Evolutionary conservation across 2,797 vertebrate species (phyloP).

Genomic region (Sebastes ruberrimus): DNA sequence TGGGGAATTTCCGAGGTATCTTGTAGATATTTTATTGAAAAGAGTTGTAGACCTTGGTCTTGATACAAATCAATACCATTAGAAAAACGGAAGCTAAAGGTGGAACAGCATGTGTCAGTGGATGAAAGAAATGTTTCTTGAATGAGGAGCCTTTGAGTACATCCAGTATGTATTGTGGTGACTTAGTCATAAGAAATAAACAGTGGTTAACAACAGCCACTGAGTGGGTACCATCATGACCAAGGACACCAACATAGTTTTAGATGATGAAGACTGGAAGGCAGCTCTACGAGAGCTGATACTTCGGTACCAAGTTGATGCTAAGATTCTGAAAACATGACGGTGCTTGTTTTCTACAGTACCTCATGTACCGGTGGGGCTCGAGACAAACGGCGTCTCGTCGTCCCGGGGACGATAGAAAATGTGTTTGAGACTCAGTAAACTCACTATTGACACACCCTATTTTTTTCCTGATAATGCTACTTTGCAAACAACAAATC

Average conservation of each 20-base stretch:
- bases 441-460: too few relatives aligned
- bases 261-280: not conserved
- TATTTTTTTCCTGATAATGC: too few relatives aligned
- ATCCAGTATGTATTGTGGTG: too few relatives aligned
- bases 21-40: not conserved
- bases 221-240: not conserved
- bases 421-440: too few relatives aligned
- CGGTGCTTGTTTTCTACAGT: too few relatives aligned
- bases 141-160: not conserved
- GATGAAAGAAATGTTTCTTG: not conserved
- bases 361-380: too few relatives aligned
- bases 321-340: too few relatives aligned
- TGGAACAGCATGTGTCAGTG: not conserved
- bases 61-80: not conserved
- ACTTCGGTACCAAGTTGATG: too few relatives aligned
- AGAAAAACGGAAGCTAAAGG: not conserved
- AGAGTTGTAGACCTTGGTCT: not conserved
- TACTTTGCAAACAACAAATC: too few relatives aligned
- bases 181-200: not conserved
- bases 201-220: not conserved
- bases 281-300: too few relatives aligned
- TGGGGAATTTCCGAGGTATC: too few relatives aligned
- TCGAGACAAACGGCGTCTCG: accelerated
- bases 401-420: too few relatives aligned
- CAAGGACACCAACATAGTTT: not conserved